phyloP scores from a whole-genome alignment of 2,888 invertebrate genomes.

The Mythimna vitellina region DNA sequence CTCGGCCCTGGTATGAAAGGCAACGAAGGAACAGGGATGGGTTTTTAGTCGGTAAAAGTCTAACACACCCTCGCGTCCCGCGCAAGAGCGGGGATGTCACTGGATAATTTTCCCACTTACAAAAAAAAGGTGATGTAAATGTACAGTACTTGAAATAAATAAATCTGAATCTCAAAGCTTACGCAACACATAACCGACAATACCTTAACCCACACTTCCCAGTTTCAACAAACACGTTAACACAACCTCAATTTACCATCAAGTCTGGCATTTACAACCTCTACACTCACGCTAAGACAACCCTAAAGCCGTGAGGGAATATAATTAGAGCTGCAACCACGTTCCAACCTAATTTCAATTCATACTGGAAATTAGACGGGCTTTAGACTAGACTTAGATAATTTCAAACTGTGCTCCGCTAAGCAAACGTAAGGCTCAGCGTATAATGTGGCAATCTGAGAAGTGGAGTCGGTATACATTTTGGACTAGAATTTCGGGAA shows the following conservation, averaged over 20 bases:
- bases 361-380: conserved; percentile 46
- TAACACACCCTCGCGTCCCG: too few relatives aligned
- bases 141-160: too few relatives aligned
- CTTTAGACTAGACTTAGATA: conserved; percentile 44
- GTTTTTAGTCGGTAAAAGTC: too few relatives aligned
- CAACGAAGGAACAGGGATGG: too few relatives aligned
- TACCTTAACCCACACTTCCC: neutral
- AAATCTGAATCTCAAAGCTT: too few relatives aligned
- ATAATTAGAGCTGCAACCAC: conserved; percentile 47
- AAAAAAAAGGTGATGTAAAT: too few relatives aligned
- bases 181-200: neutral
- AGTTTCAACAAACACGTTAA: conserved; percentile 2
- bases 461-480: conserved; percentile 43
- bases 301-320: neutral
- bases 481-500: conserved; percentile 18
- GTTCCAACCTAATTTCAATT: conserved; percentile 50
- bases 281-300: neutral
- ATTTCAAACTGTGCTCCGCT: conserved; percentile 46
- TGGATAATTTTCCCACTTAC: too few relatives aligned
- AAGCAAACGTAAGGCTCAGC: conserved; percentile 44
- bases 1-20: too few relatives aligned
- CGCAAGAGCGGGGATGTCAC: too few relatives aligned
- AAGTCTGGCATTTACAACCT: neutral
- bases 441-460: conserved; percentile 66
- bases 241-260: neutral